A percentile compares a stretch with the other conserved stretches of the same genome.
Conservation (phyloP, 2,888 invertebrate species). For the Neoascia interrupta region DNA sequence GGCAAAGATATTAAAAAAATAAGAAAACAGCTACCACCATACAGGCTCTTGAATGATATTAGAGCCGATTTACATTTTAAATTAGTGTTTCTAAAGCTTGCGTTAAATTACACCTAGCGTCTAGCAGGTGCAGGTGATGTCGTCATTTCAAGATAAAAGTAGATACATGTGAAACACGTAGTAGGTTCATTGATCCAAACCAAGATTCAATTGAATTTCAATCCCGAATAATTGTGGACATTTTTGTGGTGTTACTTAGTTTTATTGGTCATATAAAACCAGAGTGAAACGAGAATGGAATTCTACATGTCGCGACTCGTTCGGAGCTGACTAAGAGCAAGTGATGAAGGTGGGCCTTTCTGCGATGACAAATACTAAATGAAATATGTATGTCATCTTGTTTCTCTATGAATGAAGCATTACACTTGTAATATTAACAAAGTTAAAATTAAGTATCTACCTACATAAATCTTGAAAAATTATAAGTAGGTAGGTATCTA, state of each 20-base stretch:
- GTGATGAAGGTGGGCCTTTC: no score
- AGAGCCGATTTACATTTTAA: conserved; percentile 40
- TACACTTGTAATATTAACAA: no score
- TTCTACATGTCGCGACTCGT: conserved; percentile 39
- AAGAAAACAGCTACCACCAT: conserved; percentile 22
- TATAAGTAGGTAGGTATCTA: no score
- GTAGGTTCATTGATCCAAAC: conserved; percentile 45
- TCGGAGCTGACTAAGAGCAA: no score
- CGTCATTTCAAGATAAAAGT: conserved; percentile 21
- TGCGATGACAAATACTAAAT: no score
- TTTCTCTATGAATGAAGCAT: no score
- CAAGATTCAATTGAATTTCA: conserved; percentile 39
- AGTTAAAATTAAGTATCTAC: no score
- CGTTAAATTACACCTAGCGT: conserved; percentile 7
- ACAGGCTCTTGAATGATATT: neutral
- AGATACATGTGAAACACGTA: conserved; percentile 13
- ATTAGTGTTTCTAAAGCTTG: conserved; percentile 9
- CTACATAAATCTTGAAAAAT: no score
- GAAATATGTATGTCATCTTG: no score
- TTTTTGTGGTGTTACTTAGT: conserved; percentile 31
- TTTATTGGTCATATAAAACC: conserved; percentile 40
- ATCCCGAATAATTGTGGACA: conserved; percentile 36
- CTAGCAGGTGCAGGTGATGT: conserved; percentile 17
- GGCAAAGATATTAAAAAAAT: conserved; percentile 40
- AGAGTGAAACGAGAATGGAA: conserved; percentile 25